Evolutionary conservation across 2,113 vertebrate genomes (phyloP).

Genomic region (Turnix velox): DNA sequence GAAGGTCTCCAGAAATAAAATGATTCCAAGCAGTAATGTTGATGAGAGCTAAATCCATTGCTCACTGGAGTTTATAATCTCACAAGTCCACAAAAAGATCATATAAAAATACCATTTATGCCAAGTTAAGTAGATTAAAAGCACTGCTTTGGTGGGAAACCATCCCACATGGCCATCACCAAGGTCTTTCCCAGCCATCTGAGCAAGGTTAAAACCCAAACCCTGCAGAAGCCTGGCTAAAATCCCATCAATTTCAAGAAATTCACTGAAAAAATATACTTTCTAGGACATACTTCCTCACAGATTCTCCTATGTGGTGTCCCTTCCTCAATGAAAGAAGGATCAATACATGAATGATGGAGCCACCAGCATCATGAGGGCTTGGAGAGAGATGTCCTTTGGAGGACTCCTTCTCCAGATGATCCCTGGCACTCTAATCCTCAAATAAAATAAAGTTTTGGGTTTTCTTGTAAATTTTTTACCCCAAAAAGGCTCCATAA

Average conservation of each 20-base stretch:
- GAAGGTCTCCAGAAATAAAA: neutral
- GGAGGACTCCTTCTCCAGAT: neutral
- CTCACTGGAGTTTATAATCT: neutral
- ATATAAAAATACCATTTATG: neutral
- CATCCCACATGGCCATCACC: fast-evolving
- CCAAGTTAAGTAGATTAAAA: fast-evolving
- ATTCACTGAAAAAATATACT: neutral
- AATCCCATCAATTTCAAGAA: neutral
- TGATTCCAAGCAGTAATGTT: neutral
- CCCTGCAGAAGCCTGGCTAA: neutral
- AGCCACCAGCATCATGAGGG: neutral
- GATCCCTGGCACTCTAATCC: neutral
- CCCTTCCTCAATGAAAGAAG: fast-evolving
- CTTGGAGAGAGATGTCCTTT: neutral
- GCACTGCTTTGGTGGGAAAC: neutral
- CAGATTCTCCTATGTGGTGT: fast-evolving
- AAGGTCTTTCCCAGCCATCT: neutral
- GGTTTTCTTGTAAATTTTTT: too few relatives aligned
- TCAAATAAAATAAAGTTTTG: neutral
- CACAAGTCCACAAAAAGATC: neutral
- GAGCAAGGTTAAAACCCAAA: neutral
- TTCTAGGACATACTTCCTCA: neutral
- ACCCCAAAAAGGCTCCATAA: too few relatives aligned
- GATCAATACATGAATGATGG: neutral
- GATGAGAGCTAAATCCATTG: neutral